Conservation (phyloP, 1,140 invertebrate genomes). For the Habropoda laboriosa region DNA sequence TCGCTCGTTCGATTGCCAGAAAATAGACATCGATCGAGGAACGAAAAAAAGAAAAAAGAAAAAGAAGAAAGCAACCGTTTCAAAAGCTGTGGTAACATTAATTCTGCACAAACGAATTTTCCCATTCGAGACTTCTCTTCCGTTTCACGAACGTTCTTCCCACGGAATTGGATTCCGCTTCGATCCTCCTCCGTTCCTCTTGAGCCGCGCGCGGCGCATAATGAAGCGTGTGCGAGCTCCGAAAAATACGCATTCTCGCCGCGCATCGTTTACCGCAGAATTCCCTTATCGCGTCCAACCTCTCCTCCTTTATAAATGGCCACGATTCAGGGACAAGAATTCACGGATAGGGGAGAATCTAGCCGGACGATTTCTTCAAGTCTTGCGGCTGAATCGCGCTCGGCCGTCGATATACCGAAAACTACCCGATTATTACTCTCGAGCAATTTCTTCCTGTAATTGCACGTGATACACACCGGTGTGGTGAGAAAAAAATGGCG, state of each 20-base stretch:
- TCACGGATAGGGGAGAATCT: conserved; percentile 26
- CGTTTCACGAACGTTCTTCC: conserved; percentile 22
- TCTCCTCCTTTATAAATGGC: conserved; percentile 53
- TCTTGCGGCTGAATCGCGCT: neutral
- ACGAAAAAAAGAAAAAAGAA: neutral
- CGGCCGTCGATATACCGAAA: neutral
- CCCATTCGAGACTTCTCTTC: neutral
- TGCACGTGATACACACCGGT: conserved; percentile 27
- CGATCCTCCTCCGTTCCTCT: conserved; percentile 18
- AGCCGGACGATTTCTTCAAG: conserved; percentile 25
- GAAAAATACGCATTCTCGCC: conserved; percentile 59
- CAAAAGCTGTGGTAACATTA: too few relatives aligned
- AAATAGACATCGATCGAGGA: neutral
- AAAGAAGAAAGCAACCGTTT: too few relatives aligned
- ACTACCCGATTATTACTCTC: too few relatives aligned
- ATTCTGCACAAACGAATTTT: too few relatives aligned
- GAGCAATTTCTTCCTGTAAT: conserved; percentile 33
- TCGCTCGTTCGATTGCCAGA: neutral
- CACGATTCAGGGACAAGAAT: conserved; percentile 40
- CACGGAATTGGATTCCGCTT: conserved; percentile 46
- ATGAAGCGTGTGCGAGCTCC: conserved; percentile 34
- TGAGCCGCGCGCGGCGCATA: conserved; percentile 26
- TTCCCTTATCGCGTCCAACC: conserved; percentile 56
- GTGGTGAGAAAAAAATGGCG: neutral
- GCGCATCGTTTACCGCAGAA: conserved; percentile 54